Evolutionary conservation across 2,797 vertebrate species (phyloP), one percentile per base, ranked within the genome.

Genomic region (Leptodactylus fallax): DNA sequence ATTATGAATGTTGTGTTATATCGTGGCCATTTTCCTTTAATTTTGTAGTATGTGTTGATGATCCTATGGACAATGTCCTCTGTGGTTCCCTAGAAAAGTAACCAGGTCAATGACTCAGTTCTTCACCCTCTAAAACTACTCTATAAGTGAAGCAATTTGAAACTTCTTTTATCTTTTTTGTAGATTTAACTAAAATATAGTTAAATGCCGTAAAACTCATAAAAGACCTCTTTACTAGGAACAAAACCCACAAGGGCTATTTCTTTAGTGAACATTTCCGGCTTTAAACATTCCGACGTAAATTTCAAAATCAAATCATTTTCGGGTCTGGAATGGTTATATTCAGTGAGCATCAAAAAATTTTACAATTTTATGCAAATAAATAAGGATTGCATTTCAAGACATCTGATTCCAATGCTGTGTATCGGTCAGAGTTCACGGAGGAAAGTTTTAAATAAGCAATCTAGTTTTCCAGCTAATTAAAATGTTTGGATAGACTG

Each of bases 401-500:
- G 92, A 93, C 93, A 94, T 95, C 93, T 94, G 94, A 94, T 94
- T 94, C 90, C 90, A 79, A 92, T 76, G 88, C 90, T 90, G 91
- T 91, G 92, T 92, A 93, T 93, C 93, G 93, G 93, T 91, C 91
- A 90, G 90, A 90, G 91, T 94, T 95, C 93, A 93, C 93, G 91
- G 90, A 91, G 90, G 92, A 92, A 91, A 55, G 90, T 93, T 95
- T 95, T 93, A 93, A 94, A 94, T 91, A 94, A 93, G 93, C 94
- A 92, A 92, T 92, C 91, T 91, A 78, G 87, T 95, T 95, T 96
- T 96, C 94, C 94, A 95, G 93, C 93, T 95, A 95, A 96, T 96
- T 95, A 95, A 95, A 95, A 94, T 95, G 95, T 95, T 96, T 95
- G 94, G 93, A 93, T 93, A 95, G 95, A 93, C 94, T 92, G 92